Evolutionary conservation across 2,888 invertebrate genomes (phyloP), one percentile per base, ranked within the genome.

Genomic region (Crematogaster levior): DNA sequence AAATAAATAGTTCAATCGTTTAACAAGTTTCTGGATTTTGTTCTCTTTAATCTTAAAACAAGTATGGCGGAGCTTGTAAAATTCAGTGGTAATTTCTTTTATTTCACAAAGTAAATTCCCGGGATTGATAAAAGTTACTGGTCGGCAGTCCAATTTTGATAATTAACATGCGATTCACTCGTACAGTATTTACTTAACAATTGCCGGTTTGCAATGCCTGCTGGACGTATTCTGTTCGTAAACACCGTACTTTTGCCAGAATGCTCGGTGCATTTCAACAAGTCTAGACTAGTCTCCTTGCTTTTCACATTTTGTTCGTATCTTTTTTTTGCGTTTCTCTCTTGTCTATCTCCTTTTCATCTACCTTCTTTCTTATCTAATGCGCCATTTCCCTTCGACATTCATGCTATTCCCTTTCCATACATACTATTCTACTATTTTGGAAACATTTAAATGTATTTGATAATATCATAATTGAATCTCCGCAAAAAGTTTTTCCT

Each of bases 241-340:
- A 79, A 79, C 43, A 58, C 51, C 43, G 56, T 46, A 61, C 66
- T 79, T 68, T 79, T 43, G 24, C 12, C 56, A 30, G 77, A 46
- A 79, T 79, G 77, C 77, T 24, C 77, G 66, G 58, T 79, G 77
- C 77, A 68, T 79, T 66, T 68, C 77, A 79, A 79, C 77, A 79
- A 79, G 66, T 79, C 66, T 68, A 79, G 68, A 58, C 77, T 24
- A 43, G 12, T 79, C 56, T 56, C 12, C 43, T 58, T 18, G 46
- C 53, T 34, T 58, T 79, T 34, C 40, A 43, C 56, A 66, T 66
- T 51, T 63, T 40, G 27, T 79, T 34, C 56, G 51, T 46, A 43
- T 68, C 77, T 43, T 58, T 34, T 58, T 34, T 43, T 10, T 9
- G 48, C 48, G 48, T 51, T 6, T n/a, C 40, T 10, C n/a, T 43